Evolutionary conservation across 2,888 invertebrate species (phyloP).

Genomic region (Drosophila prostipennis): DNA sequence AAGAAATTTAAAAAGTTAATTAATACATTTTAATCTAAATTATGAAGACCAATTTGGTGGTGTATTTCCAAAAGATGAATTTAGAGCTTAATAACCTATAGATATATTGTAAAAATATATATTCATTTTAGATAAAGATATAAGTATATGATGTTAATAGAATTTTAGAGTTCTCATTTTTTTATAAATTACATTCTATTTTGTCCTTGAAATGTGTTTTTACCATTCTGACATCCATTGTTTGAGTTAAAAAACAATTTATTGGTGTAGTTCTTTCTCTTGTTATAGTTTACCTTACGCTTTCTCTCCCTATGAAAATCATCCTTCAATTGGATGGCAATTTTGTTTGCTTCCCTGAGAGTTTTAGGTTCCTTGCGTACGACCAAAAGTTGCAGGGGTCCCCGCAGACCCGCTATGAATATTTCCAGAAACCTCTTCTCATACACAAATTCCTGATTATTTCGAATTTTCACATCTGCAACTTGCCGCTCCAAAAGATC

Average conservation of each 20-base stretch:
- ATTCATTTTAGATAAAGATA: too few species aligned
- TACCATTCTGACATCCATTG: neutral
- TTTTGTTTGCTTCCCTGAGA: neutral
- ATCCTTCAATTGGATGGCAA: neutral
- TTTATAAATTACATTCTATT: neutral
- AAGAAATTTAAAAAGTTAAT: neutral
- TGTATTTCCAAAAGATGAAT: neutral
- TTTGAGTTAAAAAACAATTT: neutral
- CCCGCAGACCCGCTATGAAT: neutral
- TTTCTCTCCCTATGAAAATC: neutral
- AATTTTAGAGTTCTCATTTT: too few species aligned
- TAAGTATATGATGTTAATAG: too few species aligned
- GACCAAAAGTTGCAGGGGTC: neutral
- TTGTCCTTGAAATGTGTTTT: neutral
- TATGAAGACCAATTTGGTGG: slow-evolving; percentile 2
- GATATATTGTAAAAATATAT: too few species aligned
- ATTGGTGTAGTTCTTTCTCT: neutral
- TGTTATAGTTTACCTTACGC: neutral
- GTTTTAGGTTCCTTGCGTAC: neutral
- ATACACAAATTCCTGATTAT: neutral
- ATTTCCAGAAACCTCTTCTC: neutral
- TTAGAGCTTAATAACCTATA: too few species aligned
- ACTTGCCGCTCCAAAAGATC: neutral
- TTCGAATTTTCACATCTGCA: neutral
- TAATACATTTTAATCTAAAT: neutral